Evolutionary conservation across 2,113 vertebrate genomes (phyloP), one percentile per base, ranked within the genome.

Genomic region (Aldabrachelys gigantea): DNA sequence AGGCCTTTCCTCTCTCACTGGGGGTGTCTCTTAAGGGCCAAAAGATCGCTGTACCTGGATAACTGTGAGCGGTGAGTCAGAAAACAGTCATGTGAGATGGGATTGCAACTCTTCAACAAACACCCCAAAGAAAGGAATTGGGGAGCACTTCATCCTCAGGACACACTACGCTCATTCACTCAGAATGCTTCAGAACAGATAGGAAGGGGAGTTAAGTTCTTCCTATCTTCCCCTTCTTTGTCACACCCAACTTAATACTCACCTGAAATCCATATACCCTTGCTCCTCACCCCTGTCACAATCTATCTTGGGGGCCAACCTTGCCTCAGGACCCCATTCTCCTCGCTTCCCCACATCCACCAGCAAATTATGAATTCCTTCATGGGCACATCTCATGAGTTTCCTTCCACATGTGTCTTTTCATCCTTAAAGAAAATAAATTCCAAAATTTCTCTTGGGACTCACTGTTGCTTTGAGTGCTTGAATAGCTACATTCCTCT

Each of bases 401-500:
- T 57, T 10, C 65, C 53, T 22, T 0, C 0, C 27, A 62, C 14
- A 11, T 0, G 9, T 44, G 57, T 54, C 31, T 82, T 87, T 59
- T 38, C 65, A 21, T 4, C 9, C 85, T 65, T 38, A 87, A 1
- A 38, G 92, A 92, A 91, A 1, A 5, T 87, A 90, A 79, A 50
- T 14, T 2, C 14, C 87, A 82, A 11, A 82, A 79, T 27, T 54
- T 89, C 31, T 82, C 84, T 79, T 5, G 25, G 8, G 25, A 98
- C 99, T 98, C 97, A 99, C 99, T 72, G 99, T 99, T 92, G 99
- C 98, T 96, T 98, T 99, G 27, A 99, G 98, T 0, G 99, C 99
- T 53, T 98, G 98, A 92, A 99, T 97, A n/a, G 99, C 99, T 92
- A 99, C 97, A 95, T 96, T 97, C 92, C 99, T 98, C 65, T 99